Evolutionary conservation across 2,113 vertebrate species (phyloP), one percentile per base, ranked within the genome.

Genomic region (Marmota flaviventris): DNA sequence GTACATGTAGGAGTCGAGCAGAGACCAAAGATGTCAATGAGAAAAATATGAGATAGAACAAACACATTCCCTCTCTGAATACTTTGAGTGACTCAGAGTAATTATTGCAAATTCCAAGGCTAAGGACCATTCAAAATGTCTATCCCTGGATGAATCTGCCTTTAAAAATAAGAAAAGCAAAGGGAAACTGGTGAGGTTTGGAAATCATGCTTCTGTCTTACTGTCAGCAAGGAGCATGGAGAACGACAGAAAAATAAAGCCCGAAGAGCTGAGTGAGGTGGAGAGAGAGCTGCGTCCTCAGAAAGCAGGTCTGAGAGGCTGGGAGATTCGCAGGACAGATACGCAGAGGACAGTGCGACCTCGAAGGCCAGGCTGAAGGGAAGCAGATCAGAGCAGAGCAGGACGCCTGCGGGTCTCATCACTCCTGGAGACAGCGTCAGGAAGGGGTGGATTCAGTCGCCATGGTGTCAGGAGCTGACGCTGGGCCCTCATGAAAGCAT

Each of bases 161-260:
- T 89, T 76, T 81, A 77, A 77, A 42, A 88, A 25, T 73, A 48
- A 81, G 72, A 69, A 96, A 91, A 61, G 81, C 0, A 20, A 83
- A 93, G 45, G 48, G 9, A 92, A 95, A 67, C 25, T 42, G 4
- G 22, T 73, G 53, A 79, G 8, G 20, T 89, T 89, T 85, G 85
- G 83, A 88, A 93, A 58, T 25, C 56, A 34, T 34, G 32, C 25
- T 32, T 96, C 76, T 87, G 56, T 70, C 9, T 81, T 93, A 76
- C 17, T 65, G 18, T 79, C 9, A 61, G 14, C 24, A 17, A 78
- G 24, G 3, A 85, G 24, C 29, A 69, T 42, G 18, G 16, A 89
- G 14, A 82, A 48, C n/a, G 9, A 89, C 81, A 67, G 48, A 86
- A 95, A 76, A 93, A 84, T 34, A 73, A 79, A 67, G 9, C 11